A percentile compares a stretch with the other conserved stretches of the same genome.
phyloP scores from a whole-genome alignment of 2,113 vertebrate genomes.

The Castor canadensis region DNA sequence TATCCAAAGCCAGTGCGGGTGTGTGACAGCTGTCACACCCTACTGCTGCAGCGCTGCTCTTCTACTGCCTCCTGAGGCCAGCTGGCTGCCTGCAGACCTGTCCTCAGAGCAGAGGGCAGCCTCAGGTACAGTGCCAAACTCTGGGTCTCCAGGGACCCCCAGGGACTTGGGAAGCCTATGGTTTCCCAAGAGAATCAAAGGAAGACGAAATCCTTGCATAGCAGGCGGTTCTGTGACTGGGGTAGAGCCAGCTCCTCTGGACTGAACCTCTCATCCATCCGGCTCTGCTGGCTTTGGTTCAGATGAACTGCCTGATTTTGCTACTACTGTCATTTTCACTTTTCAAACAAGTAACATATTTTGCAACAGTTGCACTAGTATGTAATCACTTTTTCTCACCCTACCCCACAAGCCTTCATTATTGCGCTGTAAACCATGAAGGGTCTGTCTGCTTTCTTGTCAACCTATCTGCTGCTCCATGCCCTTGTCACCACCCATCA shows the following conservation, averaged over 20 bases:
- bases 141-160: not conserved
- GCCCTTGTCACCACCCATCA: not conserved
- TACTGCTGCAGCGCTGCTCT: conserved; percentile 93
- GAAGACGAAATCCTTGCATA: not conserved
- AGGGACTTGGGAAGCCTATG: not conserved
- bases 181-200: not conserved
- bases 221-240: not conserved
- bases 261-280: conserved; percentile 68
- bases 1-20: conserved; percentile 96
- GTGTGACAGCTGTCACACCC: conserved; percentile 93
- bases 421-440: not conserved
- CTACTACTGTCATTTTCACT: conserved; percentile 18
- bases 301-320: conserved; percentile 25
- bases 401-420: too few species aligned
- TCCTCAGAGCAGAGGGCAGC: not conserved
- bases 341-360: not conserved
- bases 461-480: not conserved
- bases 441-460: not conserved
- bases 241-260: conserved; percentile 43
- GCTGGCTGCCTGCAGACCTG: too few species aligned
- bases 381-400: not conserved
- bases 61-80: conserved; percentile 88
- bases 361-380: not conserved
- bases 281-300: conserved; percentile 27
- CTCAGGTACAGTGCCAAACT: not conserved